Percentiles rank a stretch among this genome's conserved stretches.
These are phyloP conservation scores for Andrena cerasifolii DNA, from an alignment of 1,140 invertebrate genomes.

Conservation along the genomic window DNA sequence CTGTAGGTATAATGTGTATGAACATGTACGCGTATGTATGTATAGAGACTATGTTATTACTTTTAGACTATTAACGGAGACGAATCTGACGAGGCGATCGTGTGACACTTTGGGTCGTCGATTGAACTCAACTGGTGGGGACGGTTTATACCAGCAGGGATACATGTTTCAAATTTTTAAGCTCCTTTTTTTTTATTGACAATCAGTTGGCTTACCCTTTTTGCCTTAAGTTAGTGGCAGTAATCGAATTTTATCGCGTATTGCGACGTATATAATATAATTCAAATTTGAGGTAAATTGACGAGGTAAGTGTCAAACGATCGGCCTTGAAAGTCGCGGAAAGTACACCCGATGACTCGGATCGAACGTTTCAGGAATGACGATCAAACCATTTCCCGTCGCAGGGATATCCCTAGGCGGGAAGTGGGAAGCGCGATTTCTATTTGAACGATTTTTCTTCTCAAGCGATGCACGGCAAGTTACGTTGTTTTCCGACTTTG, in stretches of 20 bases:
- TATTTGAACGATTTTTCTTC: conserved; percentile 57
- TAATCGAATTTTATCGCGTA: no score
- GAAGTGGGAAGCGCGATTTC: conserved; percentile 7
- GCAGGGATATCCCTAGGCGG: not conserved
- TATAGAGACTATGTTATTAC: not conserved
- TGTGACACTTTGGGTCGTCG: not conserved
- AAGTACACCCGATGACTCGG: conserved; percentile 76
- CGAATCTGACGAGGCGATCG: no score
- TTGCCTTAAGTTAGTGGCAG: no score
- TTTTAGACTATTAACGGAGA: not conserved
- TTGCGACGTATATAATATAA: not conserved
- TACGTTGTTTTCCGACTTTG: conserved; percentile 81
- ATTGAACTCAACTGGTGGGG: no score
- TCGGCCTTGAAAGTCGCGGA: not conserved
- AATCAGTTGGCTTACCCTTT: no score
- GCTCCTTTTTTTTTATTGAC: no score
- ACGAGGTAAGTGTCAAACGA: not conserved
- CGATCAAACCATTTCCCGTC: conserved; percentile 31
- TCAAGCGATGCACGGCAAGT: conserved; percentile 73
- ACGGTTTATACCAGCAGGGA: no score
- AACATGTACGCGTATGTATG: conserved; percentile 1
- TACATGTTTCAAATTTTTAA: no score
- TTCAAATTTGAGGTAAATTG: not conserved
- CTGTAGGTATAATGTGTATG: conserved; percentile 8
- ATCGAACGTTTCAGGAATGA: conserved; percentile 81